Evolutionary conservation across 2,888 invertebrate species (phyloP), one percentile per base, ranked within the genome.

Genomic region (Chironomus tentans): DNA sequence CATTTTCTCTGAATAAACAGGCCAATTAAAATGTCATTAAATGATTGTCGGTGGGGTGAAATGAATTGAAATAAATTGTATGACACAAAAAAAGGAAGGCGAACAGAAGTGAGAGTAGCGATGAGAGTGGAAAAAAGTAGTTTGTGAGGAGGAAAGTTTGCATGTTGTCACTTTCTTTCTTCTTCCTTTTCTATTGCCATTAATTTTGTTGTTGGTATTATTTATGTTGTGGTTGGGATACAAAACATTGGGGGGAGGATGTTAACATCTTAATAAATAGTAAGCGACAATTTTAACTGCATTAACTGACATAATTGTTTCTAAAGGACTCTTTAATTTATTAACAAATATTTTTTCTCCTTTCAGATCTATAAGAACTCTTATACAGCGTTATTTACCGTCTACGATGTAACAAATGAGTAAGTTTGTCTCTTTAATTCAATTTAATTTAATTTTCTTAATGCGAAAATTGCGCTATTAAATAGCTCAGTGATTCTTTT

Each of bases 381-480:
- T 79, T 92, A 91, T 86, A 92, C 92, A 81, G 93, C 94, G 80
- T 91, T 92, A 85, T 94, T 94, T 86, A 94, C 94, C 80, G 91
- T 94, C 84, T 94, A 94, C 87, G 94, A 94, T 87, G 93, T 94
- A 85, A 90, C 90, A 82, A 94, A 94, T 85, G 94, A 94, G 92
- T 93, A 84, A 90, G 92, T 91, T 82, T 78, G 80, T 79, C 80
- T 81, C 81, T 78, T 69, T 4, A 28, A 28, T 28, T 15, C 15
- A 50, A 15, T 50, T 61, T 56, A n/a, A 15, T 38, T 62, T 22
- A 61, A 48, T 28, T 22, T 65, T 4, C 46, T 62, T 69, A n/a
- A 21, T 56, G 56, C n/a, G 56, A 56, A 56, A 56, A 56, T 56
- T 56, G 56, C 56, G 18, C 15, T 22, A 61, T 68, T 22, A 74